Base-by-base conservation (phyloP, 2,113 vertebrate species). In the Seriola rivoliana region DNA sequence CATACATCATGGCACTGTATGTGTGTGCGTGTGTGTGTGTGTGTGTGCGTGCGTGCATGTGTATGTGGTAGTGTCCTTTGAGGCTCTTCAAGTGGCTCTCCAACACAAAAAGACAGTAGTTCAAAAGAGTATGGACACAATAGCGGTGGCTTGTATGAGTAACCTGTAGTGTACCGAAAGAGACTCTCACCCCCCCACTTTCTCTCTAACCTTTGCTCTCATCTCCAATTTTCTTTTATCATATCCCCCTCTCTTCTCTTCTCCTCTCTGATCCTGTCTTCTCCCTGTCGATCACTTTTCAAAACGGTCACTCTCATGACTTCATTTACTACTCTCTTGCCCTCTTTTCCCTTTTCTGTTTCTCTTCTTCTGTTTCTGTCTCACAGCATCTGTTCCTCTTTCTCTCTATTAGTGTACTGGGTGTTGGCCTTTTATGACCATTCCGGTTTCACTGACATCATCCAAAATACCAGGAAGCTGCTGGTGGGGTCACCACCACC, bases 41-140 rank as follows among this genome's bases (percentile, higher is more conserved):
- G 32, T 48, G 25, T 34, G 66, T 66, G 52, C 60, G 66, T 71
- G 67, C 71, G 65, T 79, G 44, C 75, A 60, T 54, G 42, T 73
- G 42, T 81, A 29, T 73, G 69, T 64, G 57, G 60, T 21, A 10
- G 32, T 68, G 46, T 89, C 90, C 85, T 94, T 92, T 94, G 86
- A 92, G 88, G 79, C 83, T 90, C 59, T 85, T 92, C 58, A 85
- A 93, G 93, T 90, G 91, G 78, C 89, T 90, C 83, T 92, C 46
- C 25, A 73, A 76, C 86, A 91, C 85, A 90, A 91, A 92, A 90
- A 81, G 69, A 78, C 65, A 21, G 21, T 8, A 77, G 88, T 93
- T 95, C 94, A 94, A 93, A 95, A 85, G 90, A 84, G 68, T 65
- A 17, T 11, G n/a, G 59, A 78, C 88, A 93, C 92, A 94, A 92